phyloP scores from a whole-genome alignment of 2,797 vertebrate species.

The Esox masquinongy region DNA sequence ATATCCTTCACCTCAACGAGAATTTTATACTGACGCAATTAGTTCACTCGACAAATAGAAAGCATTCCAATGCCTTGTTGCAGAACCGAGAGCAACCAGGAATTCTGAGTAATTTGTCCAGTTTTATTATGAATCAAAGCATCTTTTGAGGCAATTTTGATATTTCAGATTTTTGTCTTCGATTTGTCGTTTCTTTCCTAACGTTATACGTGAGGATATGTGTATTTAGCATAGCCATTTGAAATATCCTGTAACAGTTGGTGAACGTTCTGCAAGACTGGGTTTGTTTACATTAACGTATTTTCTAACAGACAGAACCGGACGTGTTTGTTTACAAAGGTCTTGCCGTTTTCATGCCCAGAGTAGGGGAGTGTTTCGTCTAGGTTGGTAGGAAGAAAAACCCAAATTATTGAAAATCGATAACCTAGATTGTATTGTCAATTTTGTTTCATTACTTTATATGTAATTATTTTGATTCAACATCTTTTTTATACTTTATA shows the following conservation, averaged over 20 bases:
- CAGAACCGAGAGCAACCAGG: background rate
- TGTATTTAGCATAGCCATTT: background rate
- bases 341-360: slow-evolving; percentile 14
- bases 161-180: background rate
- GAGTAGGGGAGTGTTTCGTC: slow-evolving; percentile 25
- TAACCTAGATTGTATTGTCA: background rate
- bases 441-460: background rate
- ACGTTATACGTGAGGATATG: background rate
- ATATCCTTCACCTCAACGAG: slow-evolving; percentile 83
- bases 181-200: background rate
- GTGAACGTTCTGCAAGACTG: background rate
- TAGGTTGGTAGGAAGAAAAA: slow-evolving; percentile 23
- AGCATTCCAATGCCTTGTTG: slow-evolving; percentile 41
- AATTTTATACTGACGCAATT: slow-evolving; percentile 82
- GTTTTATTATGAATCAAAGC: slow-evolving; percentile 21
- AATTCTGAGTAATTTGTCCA: slow-evolving; percentile 17
- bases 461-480: background rate
- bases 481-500: background rate
- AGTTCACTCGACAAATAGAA: slow-evolving; percentile 53
- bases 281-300: slow-evolving; percentile 24
- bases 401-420: background rate
- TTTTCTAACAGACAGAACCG: slow-evolving; percentile 27
- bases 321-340: slow-evolving; percentile 31
- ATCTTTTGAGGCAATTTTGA: background rate
- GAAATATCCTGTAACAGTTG: slow-evolving; percentile 20